Evolutionary conservation across 2,888 invertebrate genomes (phyloP).

Genomic region (Rhodophaea formosa): DNA sequence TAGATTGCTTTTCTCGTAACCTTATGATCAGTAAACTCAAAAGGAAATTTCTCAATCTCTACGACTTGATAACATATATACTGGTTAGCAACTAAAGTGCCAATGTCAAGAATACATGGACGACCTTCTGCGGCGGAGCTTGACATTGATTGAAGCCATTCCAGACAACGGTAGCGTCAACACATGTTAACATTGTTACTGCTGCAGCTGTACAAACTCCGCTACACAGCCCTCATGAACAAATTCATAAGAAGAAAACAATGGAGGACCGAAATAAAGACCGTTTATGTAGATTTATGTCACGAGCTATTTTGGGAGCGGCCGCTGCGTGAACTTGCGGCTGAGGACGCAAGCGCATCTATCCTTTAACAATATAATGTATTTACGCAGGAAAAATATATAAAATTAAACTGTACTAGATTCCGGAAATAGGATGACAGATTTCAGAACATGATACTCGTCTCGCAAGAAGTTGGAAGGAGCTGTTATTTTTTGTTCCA

Average conservation of each 20-base stretch:
- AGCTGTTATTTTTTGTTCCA: no score
- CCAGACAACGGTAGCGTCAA: not conserved
- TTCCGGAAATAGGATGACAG: no score
- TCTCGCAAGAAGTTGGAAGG: no score
- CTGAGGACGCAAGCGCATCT: constrained; percentile 42
- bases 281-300: constrained; percentile 77
- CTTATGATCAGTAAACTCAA: no score
- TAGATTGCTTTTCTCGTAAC: no score
- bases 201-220: constrained; percentile 14
- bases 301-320: constrained; percentile 68
- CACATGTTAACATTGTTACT: constrained; percentile 1
- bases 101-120: constrained; percentile 22
- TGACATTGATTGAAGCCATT: constrained; percentile 16
- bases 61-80: no score
- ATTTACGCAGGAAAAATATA: no score
- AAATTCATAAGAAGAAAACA: constrained; percentile 42
- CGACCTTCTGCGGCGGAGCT: constrained; percentile 19
- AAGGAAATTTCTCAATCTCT: no score
- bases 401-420: no score
- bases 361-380: constrained; percentile 6
- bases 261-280: constrained; percentile 61
- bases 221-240: constrained; percentile 7
- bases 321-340: constrained; percentile 64
- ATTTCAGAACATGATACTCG: no score
- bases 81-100: constrained; percentile 17